These are phyloP conservation scores for Drosophila novamexicana DNA, from an alignment of 1,140 invertebrate species.

Conservation along the genomic window DNA sequence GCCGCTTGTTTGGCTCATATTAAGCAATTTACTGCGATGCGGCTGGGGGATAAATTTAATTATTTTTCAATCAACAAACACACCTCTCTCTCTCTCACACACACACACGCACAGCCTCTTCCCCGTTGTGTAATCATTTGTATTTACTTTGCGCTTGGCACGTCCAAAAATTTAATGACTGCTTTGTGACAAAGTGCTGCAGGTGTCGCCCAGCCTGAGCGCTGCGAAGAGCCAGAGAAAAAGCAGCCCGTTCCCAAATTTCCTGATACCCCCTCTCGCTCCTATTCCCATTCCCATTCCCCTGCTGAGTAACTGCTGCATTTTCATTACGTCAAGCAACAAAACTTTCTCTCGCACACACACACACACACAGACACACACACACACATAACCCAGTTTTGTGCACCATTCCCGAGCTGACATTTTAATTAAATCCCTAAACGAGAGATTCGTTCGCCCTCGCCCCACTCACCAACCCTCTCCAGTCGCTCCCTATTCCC, in stretches of 20 bases:
- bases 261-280: background rate
- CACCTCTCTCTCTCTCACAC: background rate
- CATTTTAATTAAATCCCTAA: conserved; percentile 65
- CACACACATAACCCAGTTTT: conserved; percentile 9
- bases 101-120: background rate
- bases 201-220: conserved; percentile 33
- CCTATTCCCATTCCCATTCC: background rate
- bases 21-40: conserved; percentile 37
- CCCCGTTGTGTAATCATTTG: conserved; percentile 3
- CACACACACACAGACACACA: too few relatives aligned
- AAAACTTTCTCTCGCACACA: conserved; percentile 24
- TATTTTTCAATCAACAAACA: conserved; percentile 64
- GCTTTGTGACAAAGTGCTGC: conserved; percentile 53
- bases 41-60: conserved; percentile 45
- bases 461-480: background rate
- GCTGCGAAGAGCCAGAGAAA: background rate
- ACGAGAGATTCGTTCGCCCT: conserved; percentile 43
- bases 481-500: background rate
- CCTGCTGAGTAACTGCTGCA: conserved; percentile 39
- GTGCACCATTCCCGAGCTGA: conserved; percentile 25
- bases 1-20: conserved; percentile 19
- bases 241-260: background rate
- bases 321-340: conserved; percentile 52
- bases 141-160: conserved; percentile 53
- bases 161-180: conserved; percentile 60